Base-by-base conservation (phyloP, 2,113 vertebrate genomes). In the Raja brachyura region DNA sequence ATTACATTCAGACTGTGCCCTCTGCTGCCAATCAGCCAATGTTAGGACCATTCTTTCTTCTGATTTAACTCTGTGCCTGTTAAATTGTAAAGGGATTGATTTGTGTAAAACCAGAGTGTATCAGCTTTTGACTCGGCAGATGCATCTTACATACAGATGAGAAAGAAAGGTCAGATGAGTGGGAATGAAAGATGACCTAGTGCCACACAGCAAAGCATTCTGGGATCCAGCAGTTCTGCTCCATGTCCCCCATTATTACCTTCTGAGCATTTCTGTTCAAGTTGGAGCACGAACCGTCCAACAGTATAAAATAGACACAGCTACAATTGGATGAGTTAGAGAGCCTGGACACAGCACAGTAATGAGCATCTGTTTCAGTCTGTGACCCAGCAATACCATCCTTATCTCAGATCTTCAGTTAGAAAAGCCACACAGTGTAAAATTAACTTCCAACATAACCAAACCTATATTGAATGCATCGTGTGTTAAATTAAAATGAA, bases 281-380 rank as follows among this genome's bases (percentile, higher is more conserved):
- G 93, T 94, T 90, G 94, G 90, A 95, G 94, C 0, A 13, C 86
- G 93, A 96, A 96, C 94, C 94, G 96, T 16, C 94, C 93, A 22
- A 94, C 94, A 96, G 94, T 93, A 93, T 94, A 96, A 96, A 96
- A 96, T 93, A 94, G 95, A 95, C 95, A 95, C 66, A 94, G 94
- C 94, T 95, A 93, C 95, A 96, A 96, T 94, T 95, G 95, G 97
- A 95, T 96, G 95, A 93, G 94, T 94, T 95, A 95, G 94, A 95
- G 94, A 94, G 95, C 93, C 94, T 0, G 94, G 94, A 94, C 79
- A 93, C 79, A 93, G 94, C 95, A 95, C 95, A 97, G 95, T 95
- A 96, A 96, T 94, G 93, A 96, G 94, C 93, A 94, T 96, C 93
- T 56, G 94, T 76, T 95, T 95, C 94, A 94, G 95, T 94, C 94